Evolutionary conservation across 37 sponge, comb jelly and placozoan genomes (phyloP), one percentile per base, ranked within the genome.

Genomic region (Hormiphora californensis): DNA sequence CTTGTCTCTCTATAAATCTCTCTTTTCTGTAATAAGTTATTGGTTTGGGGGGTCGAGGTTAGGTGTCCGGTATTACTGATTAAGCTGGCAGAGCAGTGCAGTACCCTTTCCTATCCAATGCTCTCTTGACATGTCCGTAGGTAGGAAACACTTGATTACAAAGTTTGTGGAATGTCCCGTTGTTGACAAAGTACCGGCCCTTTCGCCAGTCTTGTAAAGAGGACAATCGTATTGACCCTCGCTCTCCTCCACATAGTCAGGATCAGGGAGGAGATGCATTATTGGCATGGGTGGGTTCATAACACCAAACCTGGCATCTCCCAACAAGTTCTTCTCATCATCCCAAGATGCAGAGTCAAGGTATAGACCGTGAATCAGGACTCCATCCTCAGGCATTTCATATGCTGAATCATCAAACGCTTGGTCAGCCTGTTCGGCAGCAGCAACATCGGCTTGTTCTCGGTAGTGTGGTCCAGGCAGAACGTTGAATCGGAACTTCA

Each of bases 151-250:
- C 25, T 94, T 88, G 30, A 97, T 95, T 36, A 97, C 98, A 88
- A 94, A 97, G 88, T 97, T 97, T 1, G 98, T 97, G 37, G 98
- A 97, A 61, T 97, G 98, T 86, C 96, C 96, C 90, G 86, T 25
- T 1, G 61, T 86, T 39, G 86, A 73, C 36, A 73, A 30, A 3
- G 81, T 73, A 3, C 81, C 81, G 19, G 81, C 81, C 23, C 81
- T 37, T 30, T 73, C 81, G 0, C 30, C n/a, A 25, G 81, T 73
- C 46, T 73, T 73, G 81, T 73, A 73, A 30, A 73, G 81, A 1
- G 81, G 81, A 73, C 81, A 73, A 44, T 73, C 81, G 35, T 73
- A 73, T 30, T 49, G 43, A 49, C 43, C 81, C 19, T 73, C 81
- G n/a, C n/a, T n/a, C 81, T 73, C 81, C 46, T 35, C 36, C 35